These are phyloP conservation scores for Heliconius cydno DNA, from an alignment of 2,888 invertebrate genomes.

Conservation along the genomic window DNA sequence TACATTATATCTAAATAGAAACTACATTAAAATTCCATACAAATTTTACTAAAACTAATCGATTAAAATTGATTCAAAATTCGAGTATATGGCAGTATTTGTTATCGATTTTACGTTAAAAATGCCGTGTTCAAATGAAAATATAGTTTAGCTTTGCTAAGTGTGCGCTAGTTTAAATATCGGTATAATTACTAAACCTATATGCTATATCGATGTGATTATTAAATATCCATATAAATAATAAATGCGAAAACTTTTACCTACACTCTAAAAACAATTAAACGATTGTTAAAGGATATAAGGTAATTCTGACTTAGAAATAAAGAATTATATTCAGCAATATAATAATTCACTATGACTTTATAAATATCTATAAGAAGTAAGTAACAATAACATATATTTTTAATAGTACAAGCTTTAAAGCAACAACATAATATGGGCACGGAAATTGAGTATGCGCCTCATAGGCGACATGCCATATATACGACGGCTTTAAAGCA, in stretches of 20 bases:
- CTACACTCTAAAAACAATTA: constrained; percentile 3
- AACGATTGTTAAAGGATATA: neutral
- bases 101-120: constrained; percentile 52
- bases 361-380: neutral
- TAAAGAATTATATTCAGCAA: neutral
- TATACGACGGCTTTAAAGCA: neutral
- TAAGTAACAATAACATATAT: neutral
- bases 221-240: constrained; percentile 11
- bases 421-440: neutral
- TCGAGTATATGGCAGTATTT: constrained; percentile 76
- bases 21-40: constrained; percentile 54
- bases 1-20: constrained; percentile 40
- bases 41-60: constrained; percentile 50
- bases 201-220: too few species aligned
- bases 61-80: constrained; percentile 66
- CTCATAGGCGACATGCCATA: neutral
- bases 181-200: constrained; percentile 3
- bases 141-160: constrained; percentile 7
- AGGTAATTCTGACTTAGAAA: neutral
- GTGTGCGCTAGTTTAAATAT: constrained; percentile 21
- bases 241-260: neutral
- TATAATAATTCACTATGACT: constrained; percentile 3
- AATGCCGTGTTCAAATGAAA: constrained; percentile 19
- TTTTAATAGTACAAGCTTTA: neutral
- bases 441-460: neutral